Base-by-base conservation (phyloP, 2,113 vertebrate species). In the Corydoras sp. region DNA sequence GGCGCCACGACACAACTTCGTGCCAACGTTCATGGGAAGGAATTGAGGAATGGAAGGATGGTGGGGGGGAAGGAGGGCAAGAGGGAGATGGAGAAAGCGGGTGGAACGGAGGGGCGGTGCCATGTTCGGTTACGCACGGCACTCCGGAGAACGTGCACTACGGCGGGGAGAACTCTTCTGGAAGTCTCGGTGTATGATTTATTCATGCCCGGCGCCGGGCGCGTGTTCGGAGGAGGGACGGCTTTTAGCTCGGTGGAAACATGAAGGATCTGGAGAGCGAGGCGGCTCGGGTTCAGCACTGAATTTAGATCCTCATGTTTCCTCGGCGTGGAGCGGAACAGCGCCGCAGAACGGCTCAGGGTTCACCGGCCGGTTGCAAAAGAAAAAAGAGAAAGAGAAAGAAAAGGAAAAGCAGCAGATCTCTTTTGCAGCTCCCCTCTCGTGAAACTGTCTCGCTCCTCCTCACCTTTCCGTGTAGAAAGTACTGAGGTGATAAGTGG, bases 151-250 rank as follows among this genome's bases (percentile, higher is more conserved):
- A 73, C 79, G 82, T 82, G 65, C 73, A 83, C 85, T 79, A 80
- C 68, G 62, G 71, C 70, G 66, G 75, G 75, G 72, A 74, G 66
- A 63, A 77, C 79, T 83, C 81, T 62, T 75, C 72, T 77, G 75
- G 61, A 79, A 75, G 76, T 77, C 75, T 82, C 75, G 62, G 24
- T 74, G 32, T 78, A 84, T 88, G 67, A 84, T 83, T 83, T 86
- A 87, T 88, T 85, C 78, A 86, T 87, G 76, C 78, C 75, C 59
- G 79, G 62, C 74, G 77, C 77, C 81, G 77, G 78, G 76, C 71
- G 80, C 71, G 62, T 30, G 55, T 74, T 62, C 64, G 68, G 66
- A 29, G 66, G 24, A 58, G 48, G 56, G 55, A 59, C 59, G 24
- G 68, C 62, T 12, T 58, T 54, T 62, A 74, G 54, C 62, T 31